These are phyloP conservation scores for Eleginops maclovinus DNA, from an alignment of 2,113 vertebrate species.

Conservation along the genomic window DNA sequence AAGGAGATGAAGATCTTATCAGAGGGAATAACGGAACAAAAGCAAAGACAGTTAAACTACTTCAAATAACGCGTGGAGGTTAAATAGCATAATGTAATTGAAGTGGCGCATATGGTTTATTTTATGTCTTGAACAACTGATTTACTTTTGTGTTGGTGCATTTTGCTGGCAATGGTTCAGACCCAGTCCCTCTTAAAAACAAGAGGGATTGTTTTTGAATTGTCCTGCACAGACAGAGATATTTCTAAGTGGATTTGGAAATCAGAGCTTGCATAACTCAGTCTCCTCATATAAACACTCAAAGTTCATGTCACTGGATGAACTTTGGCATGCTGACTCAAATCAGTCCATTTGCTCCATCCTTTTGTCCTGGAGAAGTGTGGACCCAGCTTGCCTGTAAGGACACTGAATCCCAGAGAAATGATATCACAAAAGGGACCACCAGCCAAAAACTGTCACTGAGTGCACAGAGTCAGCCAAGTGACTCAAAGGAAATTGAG, in stretches of 20 bases:
- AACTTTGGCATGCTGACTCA: slow-evolving; percentile 17
- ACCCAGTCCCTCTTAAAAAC: background rate
- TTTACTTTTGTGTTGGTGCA: too few species aligned
- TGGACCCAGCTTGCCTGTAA: slow-evolving; percentile 15
- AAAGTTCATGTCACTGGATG: background rate
- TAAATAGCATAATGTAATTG: background rate
- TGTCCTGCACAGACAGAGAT: background rate
- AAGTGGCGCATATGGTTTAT: too few species aligned
- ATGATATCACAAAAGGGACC: slow-evolving; percentile 25
- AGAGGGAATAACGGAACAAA: background rate
- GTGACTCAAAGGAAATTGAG: background rate
- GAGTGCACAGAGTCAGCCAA: slow-evolving; percentile 13
- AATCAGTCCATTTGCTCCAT: background rate
- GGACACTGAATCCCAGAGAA: slow-evolving; percentile 27
- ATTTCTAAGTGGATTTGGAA: background rate
- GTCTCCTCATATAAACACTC: slow-evolving; percentile 2
- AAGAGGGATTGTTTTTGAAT: background rate
- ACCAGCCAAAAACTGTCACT: slow-evolving; percentile 9
- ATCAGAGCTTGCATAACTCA: background rate
- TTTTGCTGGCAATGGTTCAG: too few species aligned
- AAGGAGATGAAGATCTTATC: background rate
- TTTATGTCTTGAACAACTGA: too few species aligned
- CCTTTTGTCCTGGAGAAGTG: background rate
- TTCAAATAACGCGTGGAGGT: background rate
- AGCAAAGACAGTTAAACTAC: background rate